Evolutionary conservation across 64 coral and sea anemone species (phyloP).

Genomic region (Stichodactyla mertensii): DNA sequence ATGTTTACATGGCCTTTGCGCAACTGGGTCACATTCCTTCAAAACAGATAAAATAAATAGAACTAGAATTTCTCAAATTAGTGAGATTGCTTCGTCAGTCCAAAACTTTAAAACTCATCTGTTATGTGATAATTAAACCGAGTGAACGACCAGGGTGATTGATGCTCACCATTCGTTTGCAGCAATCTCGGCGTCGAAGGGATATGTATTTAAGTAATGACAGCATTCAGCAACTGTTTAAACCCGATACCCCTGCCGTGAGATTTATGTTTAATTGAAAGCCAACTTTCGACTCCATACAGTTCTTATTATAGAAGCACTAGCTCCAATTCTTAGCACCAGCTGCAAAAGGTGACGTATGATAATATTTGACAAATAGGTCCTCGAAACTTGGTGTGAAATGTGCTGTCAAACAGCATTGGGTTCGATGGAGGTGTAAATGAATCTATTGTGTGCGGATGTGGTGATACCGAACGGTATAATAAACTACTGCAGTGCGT

Average conservation of each 20-base stretch:
- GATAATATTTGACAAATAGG: not conserved
- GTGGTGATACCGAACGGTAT: not conserved
- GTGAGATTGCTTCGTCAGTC: not conserved
- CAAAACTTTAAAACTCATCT: not conserved
- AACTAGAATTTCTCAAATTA: not conserved
- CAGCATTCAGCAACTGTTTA: not conserved
- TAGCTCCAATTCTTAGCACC: not conserved
- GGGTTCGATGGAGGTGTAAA: slow-evolving; percentile 11
- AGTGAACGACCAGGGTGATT: not conserved
- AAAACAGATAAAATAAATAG: slow-evolving; percentile 1
- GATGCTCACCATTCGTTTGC: not conserved
- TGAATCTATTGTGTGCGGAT: slow-evolving; percentile 17
- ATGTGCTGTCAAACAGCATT: not conserved
- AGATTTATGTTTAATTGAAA: not conserved
- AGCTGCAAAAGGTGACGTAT: not conserved
- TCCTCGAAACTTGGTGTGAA: not conserved
- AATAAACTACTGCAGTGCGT: not conserved
- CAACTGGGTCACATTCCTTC: not conserved
- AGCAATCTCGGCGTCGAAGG: not conserved
- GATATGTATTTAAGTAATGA: not conserved
- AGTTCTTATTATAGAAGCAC: not conserved
- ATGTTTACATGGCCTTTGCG: slow-evolving; percentile 14
- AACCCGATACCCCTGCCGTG: not conserved
- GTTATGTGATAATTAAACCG: not conserved
- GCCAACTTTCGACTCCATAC: not conserved